Base-by-base conservation (phyloP, 1,140 invertebrate genomes). In the Microvelia longipes region DNA sequence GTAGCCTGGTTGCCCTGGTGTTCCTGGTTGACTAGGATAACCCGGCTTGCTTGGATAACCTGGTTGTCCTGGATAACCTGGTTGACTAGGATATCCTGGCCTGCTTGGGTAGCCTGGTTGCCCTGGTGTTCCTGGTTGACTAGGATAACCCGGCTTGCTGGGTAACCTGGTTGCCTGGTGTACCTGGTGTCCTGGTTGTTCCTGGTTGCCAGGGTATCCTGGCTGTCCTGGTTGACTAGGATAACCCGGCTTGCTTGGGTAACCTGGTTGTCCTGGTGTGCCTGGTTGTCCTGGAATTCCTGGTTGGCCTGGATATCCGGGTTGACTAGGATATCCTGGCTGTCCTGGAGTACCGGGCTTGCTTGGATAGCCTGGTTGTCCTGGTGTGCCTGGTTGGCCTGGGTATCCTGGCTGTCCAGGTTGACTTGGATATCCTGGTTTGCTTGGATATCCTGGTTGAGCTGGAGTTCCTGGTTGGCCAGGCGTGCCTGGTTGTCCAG, bases 321-420 rank as follows among this genome's bases (percentile, higher is more conserved):
- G 67, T 28, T 50, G 50, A 29, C 68, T 73, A 63, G 72, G 68
- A 14, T 15, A 28, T 67, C 62, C 65, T 29, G 78, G 81, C 25
- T 29, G 74, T 28, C 74, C 78, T 74, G 81, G 81, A 28, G 25
- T 67, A 60, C 77, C 79, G 50, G 82, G 81, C 66, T 25, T 27
- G 19, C 73, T 70, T 1, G 73, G 72, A 28, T 0, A 30, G 61
- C 69, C 70, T 60, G 77, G 75, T 5, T 27, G 28, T 13, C 71
- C 67, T 28, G 76, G 76, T 68, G 70, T 60, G 67, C 71, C 69
- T 68, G 67, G 68, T 62, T 19, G 77, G 74, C 62, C 29, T 73
- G 79, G 79, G 28, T 68, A 71, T 35, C 71, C 70, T 35, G 78
- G 77, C 15, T 71, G 61, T 29, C 68, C 72, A 19, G 78, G 77